phyloP scores from a whole-genome alignment of 2,113 vertebrate species.

The Himantopus leucocephalus region DNA sequence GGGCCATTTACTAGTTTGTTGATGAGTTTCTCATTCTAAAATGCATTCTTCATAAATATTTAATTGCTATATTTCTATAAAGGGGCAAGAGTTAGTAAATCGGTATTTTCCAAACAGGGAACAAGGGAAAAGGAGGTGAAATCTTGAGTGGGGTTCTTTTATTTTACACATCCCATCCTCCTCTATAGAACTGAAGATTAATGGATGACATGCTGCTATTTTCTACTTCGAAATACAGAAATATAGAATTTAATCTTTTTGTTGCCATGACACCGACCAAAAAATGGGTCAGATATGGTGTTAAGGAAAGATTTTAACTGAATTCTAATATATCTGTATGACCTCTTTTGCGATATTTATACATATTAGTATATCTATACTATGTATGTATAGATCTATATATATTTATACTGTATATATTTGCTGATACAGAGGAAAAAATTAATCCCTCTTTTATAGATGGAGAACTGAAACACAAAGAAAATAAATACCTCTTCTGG shows the following conservation, averaged over 20 bases:
- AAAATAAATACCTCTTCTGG: neutral
- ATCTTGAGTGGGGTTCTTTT: neutral
- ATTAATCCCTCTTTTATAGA: neutral
- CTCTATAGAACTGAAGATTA: neutral
- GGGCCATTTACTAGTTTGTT: neutral
- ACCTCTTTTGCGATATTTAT: neutral
- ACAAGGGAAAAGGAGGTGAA: neutral
- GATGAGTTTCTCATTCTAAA: neutral
- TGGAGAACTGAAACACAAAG: neutral
- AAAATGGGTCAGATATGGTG: conserved; percentile 38
- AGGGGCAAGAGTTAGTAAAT: neutral
- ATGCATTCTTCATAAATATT: neutral
- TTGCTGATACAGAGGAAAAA: neutral
- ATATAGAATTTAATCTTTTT: conserved; percentile 47
- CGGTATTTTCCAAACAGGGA: neutral
- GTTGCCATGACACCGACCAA: conserved; percentile 22
- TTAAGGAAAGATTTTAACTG: conserved; percentile 17
- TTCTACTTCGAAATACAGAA: conserved; percentile 27
- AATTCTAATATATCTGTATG: neutral
- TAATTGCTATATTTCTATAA: neutral
- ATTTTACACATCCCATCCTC: neutral
- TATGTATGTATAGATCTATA: neutral
- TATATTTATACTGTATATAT: neutral
- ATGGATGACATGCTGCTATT: conserved; percentile 25
- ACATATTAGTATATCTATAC: neutral